Conservation (phyloP, 2,113 vertebrate genomes). For the Laterallus jamaicensis region DNA sequence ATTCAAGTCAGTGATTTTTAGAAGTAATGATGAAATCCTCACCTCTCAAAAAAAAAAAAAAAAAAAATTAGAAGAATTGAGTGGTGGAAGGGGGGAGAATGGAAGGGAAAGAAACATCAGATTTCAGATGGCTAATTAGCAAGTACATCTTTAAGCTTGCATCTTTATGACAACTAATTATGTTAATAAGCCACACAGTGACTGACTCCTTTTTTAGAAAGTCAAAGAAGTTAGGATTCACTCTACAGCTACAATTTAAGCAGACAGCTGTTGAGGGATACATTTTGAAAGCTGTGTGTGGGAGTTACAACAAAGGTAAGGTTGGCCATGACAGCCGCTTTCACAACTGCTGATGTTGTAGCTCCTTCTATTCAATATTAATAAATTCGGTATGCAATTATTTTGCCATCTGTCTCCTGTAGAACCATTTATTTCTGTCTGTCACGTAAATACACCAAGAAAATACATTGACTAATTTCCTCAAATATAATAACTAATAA, state of each 20-base stretch:
- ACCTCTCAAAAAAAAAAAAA: neutral
- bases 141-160: neutral
- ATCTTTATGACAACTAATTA: constrained; percentile 50
- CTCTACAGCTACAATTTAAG: neutral
- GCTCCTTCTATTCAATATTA: neutral
- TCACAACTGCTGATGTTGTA: neutral
- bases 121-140: constrained; percentile 50
- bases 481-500: neutral
- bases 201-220: constrained; percentile 15
- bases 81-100: neutral
- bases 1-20: neutral
- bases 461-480: neutral
- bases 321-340: neutral
- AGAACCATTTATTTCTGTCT: neutral
- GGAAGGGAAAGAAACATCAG: neutral
- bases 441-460: neutral
- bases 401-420: constrained; percentile 42
- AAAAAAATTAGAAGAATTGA: neutral
- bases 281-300: neutral
- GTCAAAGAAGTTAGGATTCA: neutral
- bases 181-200: constrained; percentile 8
- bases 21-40: neutral
- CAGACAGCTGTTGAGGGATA: neutral
- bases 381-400: constrained; percentile 35
- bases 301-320: constrained; percentile 8